phyloP scores from a whole-genome alignment of 1,140 invertebrate genomes.

The Danaus melanippus region DNA sequence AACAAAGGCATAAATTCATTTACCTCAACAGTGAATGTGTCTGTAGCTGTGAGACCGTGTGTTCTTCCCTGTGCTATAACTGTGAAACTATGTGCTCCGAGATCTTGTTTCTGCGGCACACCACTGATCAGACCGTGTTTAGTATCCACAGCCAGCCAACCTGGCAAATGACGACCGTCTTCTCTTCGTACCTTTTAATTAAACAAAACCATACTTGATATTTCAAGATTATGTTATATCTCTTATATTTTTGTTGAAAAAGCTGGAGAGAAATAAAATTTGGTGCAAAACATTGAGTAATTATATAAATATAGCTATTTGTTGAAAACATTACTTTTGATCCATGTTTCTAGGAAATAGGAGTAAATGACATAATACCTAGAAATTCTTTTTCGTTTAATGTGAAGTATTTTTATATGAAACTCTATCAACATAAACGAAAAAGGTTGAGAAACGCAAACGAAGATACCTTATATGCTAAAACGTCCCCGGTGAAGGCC shows the following conservation, averaged over 20 bases:
- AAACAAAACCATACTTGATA: too few species aligned
- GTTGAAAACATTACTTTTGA: too few species aligned
- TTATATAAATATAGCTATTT: too few species aligned
- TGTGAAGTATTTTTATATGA: too few species aligned
- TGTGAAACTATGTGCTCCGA: slow-evolving; percentile 59
- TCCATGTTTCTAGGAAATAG: too few species aligned
- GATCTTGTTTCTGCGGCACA: slow-evolving; percentile 54
- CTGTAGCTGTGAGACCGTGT: slow-evolving; percentile 55
- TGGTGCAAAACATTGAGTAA: too few species aligned
- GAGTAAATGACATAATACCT: too few species aligned
- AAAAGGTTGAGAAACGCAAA: neutral
- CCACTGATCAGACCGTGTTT: slow-evolving; percentile 67
- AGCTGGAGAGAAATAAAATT: neutral
- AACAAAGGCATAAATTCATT: slow-evolving; percentile 9
- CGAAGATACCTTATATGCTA: slow-evolving; percentile 58
- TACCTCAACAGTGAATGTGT: slow-evolving; percentile 67
- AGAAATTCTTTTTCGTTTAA: too few species aligned
- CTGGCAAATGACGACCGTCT: slow-evolving; percentile 52
- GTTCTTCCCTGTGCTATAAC: slow-evolving; percentile 58
- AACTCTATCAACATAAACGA: too few species aligned
- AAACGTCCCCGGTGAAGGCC: slow-evolving; percentile 65
- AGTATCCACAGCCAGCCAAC: slow-evolving; percentile 68
- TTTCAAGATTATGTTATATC: neutral
- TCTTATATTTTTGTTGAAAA: neutral
- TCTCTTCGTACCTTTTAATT: slow-evolving; percentile 46